Conservation (phyloP, 2,888 invertebrate species). For the Cataglyphis livida region DNA sequence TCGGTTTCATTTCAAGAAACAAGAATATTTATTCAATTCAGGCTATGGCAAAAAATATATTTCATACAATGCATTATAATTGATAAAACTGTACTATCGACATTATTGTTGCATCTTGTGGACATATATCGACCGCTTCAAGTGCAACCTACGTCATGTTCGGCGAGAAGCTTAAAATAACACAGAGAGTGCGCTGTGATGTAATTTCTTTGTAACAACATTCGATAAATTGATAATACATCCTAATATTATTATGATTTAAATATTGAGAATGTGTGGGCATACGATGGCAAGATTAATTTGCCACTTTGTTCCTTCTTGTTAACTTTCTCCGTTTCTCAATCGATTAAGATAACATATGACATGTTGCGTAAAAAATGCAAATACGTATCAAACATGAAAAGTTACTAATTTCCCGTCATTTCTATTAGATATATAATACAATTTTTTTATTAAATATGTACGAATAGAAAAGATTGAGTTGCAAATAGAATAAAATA, state of each 20-base stretch:
- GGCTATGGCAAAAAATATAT: not conserved
- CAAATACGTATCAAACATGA: not conserved
- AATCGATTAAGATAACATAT: not conserved
- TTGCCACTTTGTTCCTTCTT: not conserved
- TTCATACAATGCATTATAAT: not conserved
- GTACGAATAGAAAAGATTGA: not conserved
- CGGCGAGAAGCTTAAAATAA: not conserved
- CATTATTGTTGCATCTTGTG: not conserved
- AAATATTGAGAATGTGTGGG: not conserved
- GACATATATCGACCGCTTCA: constrained; percentile 5
- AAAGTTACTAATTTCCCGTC: not conserved
- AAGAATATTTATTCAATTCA: not conserved
- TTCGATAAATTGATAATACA: constrained; percentile 2
- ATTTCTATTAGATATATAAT: not conserved
- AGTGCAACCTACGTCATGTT: not conserved
- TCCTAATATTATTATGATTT: constrained; percentile 9
- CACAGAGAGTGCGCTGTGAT: constrained; percentile 10
- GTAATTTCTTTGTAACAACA: not conserved
- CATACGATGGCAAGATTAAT: not conserved
- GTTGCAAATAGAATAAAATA: not conserved
- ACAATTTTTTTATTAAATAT: not conserved
- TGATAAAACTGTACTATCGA: not conserved
- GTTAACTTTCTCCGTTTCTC: constrained; percentile 6
- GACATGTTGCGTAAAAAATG: not conserved
- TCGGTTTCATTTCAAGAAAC: not conserved